Evolutionary conservation across 2,797 vertebrate genomes (phyloP), one percentile per base, ranked within the genome.

Genomic region (Malacoraja senta): DNA sequence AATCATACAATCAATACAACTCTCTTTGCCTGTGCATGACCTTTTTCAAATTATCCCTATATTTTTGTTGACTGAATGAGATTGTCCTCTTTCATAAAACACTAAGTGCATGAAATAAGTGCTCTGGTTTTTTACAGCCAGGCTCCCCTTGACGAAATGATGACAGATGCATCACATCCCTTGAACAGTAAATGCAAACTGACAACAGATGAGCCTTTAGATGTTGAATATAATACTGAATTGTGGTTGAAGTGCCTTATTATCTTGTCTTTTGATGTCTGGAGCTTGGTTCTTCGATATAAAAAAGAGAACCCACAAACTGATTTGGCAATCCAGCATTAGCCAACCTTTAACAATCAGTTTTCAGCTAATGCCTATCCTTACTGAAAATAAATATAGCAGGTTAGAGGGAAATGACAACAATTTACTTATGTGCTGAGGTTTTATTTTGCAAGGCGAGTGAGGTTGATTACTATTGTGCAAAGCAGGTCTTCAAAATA

Each of bases 201-300:
- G 99, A 99, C 99, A 99, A 98, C 98, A 99, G 98, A 99, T 98
- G 98, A 98, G 98, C 97, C 98, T 98, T 99, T 98, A 98, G 98
- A 98, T 98, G 98, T 98, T 98, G 98, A 99, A 99, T 99, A 99
- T 99, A 99, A 99, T 99, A 98, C 98, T 97, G 98, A 98, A 99
- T 99, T 99, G 98, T 98, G 98, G 98, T 98, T 98, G 97, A 98
- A 99, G 98, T 99, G 98, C 98, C 98, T 99, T 98, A 99, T 99
- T 99, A 99, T 99, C 98, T 99, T 99, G 98, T 99, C 99, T 99
- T 98, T 98, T 98, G 98, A 98, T 98, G 98, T 98, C 97, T 98
- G 98, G 98, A 98, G 98, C 98, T 97, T 98, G 97, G 97, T 98
- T 98, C 96, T 98, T 98, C 97, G 44, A 53, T 53, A 53, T 97